Percentiles rank a stretch among this genome's conserved stretches.
Evolutionary conservation across 2,888 invertebrate species (phyloP).

Genomic region (Heliconius ismenius): DNA sequence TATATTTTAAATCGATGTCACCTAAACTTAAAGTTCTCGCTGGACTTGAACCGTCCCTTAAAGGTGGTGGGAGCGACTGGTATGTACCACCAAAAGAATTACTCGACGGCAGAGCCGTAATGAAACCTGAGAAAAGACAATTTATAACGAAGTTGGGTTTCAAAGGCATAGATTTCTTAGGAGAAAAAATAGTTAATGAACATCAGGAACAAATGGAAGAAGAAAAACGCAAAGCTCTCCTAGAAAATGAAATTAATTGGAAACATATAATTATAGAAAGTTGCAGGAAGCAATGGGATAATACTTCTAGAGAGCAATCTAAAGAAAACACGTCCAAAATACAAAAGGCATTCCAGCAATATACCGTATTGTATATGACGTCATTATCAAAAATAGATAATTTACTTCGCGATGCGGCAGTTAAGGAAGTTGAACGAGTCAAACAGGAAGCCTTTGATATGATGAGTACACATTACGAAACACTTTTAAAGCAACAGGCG

Average conservation of each 20-base stretch:
- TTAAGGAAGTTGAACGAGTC: slow-evolving; percentile 56
- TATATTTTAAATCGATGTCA: slow-evolving; percentile 72
- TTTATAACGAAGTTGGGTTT: slow-evolving; percentile 58
- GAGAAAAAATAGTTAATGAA: slow-evolving; percentile 52
- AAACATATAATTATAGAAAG: slow-evolving; percentile 51
- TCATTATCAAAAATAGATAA: slow-evolving; percentile 63
- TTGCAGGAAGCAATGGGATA: slow-evolving; percentile 53
- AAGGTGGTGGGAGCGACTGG: slow-evolving; percentile 71
- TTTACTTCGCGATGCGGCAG: slow-evolving; percentile 58
- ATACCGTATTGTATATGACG: slow-evolving; percentile 55
- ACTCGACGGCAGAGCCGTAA: slow-evolving; percentile 58
- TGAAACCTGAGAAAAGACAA: slow-evolving; percentile 62
- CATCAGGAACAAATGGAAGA: slow-evolving; percentile 54
- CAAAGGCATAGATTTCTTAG: slow-evolving; percentile 58
- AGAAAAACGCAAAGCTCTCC: slow-evolving; percentile 53
- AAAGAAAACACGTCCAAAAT: slow-evolving; percentile 58
- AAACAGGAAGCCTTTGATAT: slow-evolving; percentile 53
- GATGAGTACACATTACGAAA: slow-evolving; percentile 59
- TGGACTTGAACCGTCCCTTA: slow-evolving; percentile 68
- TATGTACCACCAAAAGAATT: slow-evolving; percentile 65
- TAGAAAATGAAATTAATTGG: slow-evolving; percentile 60
- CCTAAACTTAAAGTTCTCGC: slow-evolving; percentile 63
- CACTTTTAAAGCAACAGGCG: slow-evolving; percentile 60
- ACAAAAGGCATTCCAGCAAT: slow-evolving; percentile 58
- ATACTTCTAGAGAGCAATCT: slow-evolving; percentile 50